phyloP scores from a whole-genome alignment of 64 coral and sea anemone genomes.

The Dendrophyllia cribrosa region DNA sequence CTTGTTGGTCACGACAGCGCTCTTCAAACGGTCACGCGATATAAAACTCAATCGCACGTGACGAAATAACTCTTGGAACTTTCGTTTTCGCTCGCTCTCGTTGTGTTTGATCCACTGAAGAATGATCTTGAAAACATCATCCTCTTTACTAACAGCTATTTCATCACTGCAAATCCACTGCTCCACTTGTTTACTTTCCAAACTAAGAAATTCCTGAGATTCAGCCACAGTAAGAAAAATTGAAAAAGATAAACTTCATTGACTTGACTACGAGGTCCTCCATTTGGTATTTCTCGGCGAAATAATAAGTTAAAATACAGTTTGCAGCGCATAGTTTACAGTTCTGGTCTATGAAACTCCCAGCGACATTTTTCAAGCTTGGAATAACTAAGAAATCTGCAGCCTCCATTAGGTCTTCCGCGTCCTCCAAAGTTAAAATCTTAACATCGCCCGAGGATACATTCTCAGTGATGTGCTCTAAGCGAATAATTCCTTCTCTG shows the following conservation, averaged over 20 bases:
- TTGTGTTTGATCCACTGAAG: neutral
- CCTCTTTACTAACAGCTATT: neutral
- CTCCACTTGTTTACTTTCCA: neutral
- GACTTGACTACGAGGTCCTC: neutral
- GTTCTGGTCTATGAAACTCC: neutral
- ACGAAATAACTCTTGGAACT: constrained; percentile 19
- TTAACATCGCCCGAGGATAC: neutral
- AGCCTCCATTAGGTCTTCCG: neutral
- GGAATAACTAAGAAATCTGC: neutral
- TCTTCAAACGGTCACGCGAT: neutral
- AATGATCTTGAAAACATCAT: neutral
- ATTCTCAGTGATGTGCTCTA: neutral
- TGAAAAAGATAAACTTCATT: neutral
- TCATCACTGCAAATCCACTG: constrained; percentile 20
- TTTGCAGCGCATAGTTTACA: neutral
- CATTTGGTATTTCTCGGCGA: constrained; percentile 8
- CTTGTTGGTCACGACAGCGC: neutral
- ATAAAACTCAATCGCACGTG: constrained; percentile 6
- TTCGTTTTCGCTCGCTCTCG: neutral
- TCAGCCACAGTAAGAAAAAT: neutral
- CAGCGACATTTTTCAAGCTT: neutral
- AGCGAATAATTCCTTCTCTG: neutral
- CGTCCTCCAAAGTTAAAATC: neutral
- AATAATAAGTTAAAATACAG: neutral
- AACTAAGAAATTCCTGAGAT: constrained; percentile 24